Evolutionary conservation across 2,113 vertebrate genomes (phyloP).

Genomic region (Rana temporaria): DNA sequence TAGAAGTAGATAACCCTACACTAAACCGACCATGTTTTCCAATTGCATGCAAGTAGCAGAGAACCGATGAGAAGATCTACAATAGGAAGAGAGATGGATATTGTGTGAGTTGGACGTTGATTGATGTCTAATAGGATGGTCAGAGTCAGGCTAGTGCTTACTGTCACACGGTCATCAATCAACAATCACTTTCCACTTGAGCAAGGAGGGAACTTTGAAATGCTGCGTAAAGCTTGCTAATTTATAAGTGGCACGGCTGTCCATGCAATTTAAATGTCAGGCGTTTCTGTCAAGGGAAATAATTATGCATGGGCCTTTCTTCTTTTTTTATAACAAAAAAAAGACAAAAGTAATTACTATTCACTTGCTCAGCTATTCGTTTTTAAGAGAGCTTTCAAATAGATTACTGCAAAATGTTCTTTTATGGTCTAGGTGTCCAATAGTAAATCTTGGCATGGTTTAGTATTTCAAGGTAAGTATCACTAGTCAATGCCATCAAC

Average conservation of each 20-base stretch:
- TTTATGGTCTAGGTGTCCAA: too few relatives aligned
- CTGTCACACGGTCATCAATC: slow-evolving; percentile 43
- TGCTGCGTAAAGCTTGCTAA: slow-evolving; percentile 4
- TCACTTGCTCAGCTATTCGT: neutral
- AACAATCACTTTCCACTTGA: slow-evolving; percentile 37
- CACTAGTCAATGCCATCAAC: too few relatives aligned
- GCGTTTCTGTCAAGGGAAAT: slow-evolving; percentile 12
- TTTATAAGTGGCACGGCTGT: slow-evolving; percentile 31
- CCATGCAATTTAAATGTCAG: slow-evolving; percentile 12
- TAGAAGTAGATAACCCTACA: slow-evolving; percentile 24
- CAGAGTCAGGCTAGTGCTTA: slow-evolving; percentile 26
- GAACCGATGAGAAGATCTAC: slow-evolving; percentile 1
- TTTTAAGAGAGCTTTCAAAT: too few relatives aligned
- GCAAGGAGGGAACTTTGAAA: slow-evolving; percentile 26
- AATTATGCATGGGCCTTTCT: neutral
- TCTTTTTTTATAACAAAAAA: neutral
- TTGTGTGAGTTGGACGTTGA: slow-evolving; percentile 29
- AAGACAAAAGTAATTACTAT: neutral
- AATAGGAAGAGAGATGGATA: slow-evolving; percentile 29
- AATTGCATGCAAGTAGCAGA: neutral
- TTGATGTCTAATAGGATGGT: slow-evolving; percentile 34
- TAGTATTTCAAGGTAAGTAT: too few relatives aligned
- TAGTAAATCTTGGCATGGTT: too few relatives aligned
- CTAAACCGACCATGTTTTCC: slow-evolving; percentile 15
- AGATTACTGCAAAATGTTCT: too few relatives aligned